Evolutionary conservation across 2,888 invertebrate genomes (phyloP).

Genomic region (Eucera pruinosa): DNA sequence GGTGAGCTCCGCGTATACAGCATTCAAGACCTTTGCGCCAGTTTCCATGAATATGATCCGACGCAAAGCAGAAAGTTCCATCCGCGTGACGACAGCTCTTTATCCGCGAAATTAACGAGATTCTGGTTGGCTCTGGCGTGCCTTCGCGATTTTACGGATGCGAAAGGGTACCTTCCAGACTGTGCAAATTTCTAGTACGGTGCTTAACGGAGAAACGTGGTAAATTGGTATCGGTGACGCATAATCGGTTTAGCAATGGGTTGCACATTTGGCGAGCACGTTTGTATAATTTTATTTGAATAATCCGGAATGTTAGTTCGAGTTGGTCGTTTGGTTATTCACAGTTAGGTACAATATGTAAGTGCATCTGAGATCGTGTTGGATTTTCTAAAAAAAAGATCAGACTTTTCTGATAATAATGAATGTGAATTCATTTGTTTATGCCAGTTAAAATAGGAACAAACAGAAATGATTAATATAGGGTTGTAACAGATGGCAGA

Average conservation of each 20-base stretch:
- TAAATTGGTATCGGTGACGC: slow-evolving; percentile 29
- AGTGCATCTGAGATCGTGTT: no score
- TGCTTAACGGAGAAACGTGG: background rate
- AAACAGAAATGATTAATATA: no score
- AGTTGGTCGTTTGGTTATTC: no score
- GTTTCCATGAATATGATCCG: slow-evolving; percentile 55
- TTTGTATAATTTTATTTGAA: background rate
- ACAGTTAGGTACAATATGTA: no score
- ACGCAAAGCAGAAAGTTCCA: slow-evolving; percentile 43
- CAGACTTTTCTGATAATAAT: no score
- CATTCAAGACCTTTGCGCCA: slow-evolving; percentile 51
- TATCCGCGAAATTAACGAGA: slow-evolving; percentile 62
- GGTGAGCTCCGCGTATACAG: slow-evolving; percentile 15
- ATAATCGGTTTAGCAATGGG: background rate
- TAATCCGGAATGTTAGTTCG: background rate
- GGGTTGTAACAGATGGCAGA: no score
- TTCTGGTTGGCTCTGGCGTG: slow-evolving; percentile 32
- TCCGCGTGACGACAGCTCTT: slow-evolving; percentile 30
- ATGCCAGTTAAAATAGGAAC: no score
- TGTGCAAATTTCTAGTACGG: slow-evolving; percentile 16
- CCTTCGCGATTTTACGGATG: slow-evolving; percentile 1
- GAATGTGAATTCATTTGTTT: no score
- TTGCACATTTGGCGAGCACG: background rate
- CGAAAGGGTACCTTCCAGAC: background rate
- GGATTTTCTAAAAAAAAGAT: no score